Conservation (phyloP, 1,140 invertebrate genomes). For the Drosophila prosaltans region DNA sequence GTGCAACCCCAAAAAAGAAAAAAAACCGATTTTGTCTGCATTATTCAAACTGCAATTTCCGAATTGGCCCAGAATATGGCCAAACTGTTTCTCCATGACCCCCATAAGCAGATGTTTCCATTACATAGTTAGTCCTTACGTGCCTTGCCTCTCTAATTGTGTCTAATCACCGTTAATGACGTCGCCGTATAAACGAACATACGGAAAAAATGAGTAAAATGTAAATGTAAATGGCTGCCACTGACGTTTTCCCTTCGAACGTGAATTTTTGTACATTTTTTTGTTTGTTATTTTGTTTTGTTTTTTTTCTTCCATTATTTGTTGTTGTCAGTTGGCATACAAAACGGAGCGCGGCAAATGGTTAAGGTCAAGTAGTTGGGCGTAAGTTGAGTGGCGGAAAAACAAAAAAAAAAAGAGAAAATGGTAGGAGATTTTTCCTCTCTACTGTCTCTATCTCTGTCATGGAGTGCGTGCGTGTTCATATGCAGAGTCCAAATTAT, state of each 20-base stretch:
- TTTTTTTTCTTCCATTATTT: conserved; percentile 19
- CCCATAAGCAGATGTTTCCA: conserved; percentile 51
- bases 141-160: conserved; percentile 32
- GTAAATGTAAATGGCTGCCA: conserved; percentile 35
- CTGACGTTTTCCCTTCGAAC: conserved; percentile 39
- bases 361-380: conserved; percentile 65
- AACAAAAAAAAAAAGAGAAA: background rate
- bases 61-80: conserved; percentile 28
- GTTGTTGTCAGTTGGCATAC: conserved; percentile 38
- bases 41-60: conserved; percentile 58
- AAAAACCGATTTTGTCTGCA: conserved; percentile 17
- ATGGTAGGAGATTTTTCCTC: background rate
- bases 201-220: conserved; percentile 1
- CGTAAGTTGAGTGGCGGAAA: conserved; percentile 22
- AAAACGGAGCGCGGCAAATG: conserved; percentile 56
- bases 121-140: conserved; percentile 38
- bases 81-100: conserved; percentile 2
- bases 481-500: conserved; percentile 51
- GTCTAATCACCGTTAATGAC: conserved; percentile 57
- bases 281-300: conserved; percentile 3
- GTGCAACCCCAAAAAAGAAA: conserved; percentile 9
- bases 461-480: conserved; percentile 51
- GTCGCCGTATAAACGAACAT: conserved; percentile 25
- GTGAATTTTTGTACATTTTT: conserved; percentile 5
- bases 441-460: conserved; percentile 28